Conservation (phyloP, 1,140 invertebrate genomes). For the Nebria ingens region DNA sequence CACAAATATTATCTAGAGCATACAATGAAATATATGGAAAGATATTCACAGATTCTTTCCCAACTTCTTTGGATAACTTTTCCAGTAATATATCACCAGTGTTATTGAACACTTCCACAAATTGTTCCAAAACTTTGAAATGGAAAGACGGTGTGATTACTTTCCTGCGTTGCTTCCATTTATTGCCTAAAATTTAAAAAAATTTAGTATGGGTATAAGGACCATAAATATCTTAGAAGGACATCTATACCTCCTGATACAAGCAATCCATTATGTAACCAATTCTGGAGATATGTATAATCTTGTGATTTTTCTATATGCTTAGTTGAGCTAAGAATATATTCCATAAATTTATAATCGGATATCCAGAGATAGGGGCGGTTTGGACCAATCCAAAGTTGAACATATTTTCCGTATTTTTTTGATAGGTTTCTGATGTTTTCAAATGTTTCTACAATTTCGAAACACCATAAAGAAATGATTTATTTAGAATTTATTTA, state of each 20-base stretch:
- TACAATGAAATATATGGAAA: conserved; percentile 53
- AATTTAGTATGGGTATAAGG: too few species aligned
- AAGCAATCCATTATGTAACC: conserved; percentile 67
- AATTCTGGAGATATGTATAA: conserved; percentile 63
- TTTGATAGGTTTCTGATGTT: background rate
- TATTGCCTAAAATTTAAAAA: conserved; percentile 48
- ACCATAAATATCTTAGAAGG: too few species aligned
- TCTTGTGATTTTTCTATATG: conserved; percentile 62
- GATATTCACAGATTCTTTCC: conserved; percentile 43
- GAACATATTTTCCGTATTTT: background rate
- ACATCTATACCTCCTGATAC: conserved; percentile 46
- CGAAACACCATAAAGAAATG: background rate
- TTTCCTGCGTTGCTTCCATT: conserved; percentile 56
- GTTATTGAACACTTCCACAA: conserved; percentile 59
- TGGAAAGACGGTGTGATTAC: conserved; percentile 76
- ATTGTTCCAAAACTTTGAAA: conserved; percentile 69
- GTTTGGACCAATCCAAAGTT: background rate
- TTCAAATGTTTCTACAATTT: background rate
- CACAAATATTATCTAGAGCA: conserved; percentile 66
- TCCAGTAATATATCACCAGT: conserved; percentile 50
- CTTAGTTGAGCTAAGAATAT: conserved; percentile 55
- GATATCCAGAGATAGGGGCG: background rate
- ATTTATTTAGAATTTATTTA: background rate
- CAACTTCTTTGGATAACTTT: conserved; percentile 40
- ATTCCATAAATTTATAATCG: conserved; percentile 26